Base-by-base conservation (phyloP, 2,888 invertebrate genomes). In the Oscheius sp. region DNA sequence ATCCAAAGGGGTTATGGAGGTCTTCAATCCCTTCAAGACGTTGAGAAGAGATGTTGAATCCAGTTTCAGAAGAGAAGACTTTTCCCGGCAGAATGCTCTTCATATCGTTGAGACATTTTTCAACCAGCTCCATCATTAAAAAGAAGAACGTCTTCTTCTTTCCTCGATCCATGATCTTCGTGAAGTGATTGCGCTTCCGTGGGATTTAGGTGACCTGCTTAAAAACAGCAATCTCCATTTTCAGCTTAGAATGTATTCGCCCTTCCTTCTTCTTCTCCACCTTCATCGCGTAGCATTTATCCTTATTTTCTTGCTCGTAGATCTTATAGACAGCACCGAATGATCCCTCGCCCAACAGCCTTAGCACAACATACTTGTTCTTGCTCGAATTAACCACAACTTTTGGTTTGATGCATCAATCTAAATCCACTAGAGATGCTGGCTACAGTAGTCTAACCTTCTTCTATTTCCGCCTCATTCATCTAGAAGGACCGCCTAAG, bases 1-100 rank as follows among this genome's bases (percentile, higher is more conserved):
- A 84, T 17, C 82, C 83, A n/a, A n/a, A n/a, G 34, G 74, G 52
- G 31, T 78, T 78, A 69, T 85, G 84, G 4, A 85, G 66, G 34
- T 81, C 83, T 48, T 82, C 72, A 20, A 76, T 64, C 1, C 85
- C 85, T 69, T 85, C 83, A 42, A 85, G 70, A 45, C 82, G 80
- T 64, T 85, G 85, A 1, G 57, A 63, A 0, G 77, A 64, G 1
- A 71, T 79, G 12, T 78, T 73, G 23, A 84, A 65, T 10, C 78
- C 84, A 0, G 45, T 45, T 1, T 29, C 15, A 6, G 45, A 15
- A 17, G 17, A 31, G 61, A 61, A 45, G n/a, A n/a, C n/a, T n/a
- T n/a, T n/a, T n/a, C n/a, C n/a, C n/a, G n/a, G n/a, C n/a, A n/a
- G n/a, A n/a, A n/a, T n/a, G n/a, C n/a, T n/a, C 68, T 83, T 82